phyloP scores from a whole-genome alignment of 2,888 invertebrate species.

The Rhopalosiphum nymphaeae region DNA sequence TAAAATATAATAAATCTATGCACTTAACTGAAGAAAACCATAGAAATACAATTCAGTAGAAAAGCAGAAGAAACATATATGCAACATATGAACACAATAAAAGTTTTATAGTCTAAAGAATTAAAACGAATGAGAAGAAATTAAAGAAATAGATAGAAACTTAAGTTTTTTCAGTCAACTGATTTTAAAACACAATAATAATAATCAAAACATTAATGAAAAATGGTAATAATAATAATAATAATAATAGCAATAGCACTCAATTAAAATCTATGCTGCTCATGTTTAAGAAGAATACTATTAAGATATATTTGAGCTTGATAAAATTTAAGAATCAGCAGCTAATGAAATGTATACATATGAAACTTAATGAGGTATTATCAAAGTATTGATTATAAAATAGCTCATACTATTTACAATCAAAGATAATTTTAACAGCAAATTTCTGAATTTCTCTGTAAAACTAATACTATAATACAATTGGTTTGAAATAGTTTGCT shows the following conservation, averaged over 20 bases:
- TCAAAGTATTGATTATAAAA: conserved; percentile 34
- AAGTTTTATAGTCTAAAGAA: background rate
- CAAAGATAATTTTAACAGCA: conserved; percentile 15
- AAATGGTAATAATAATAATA: background rate
- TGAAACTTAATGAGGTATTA: conserved; percentile 51
- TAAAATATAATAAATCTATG: conserved; percentile 30
- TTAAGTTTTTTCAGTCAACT: conserved; percentile 49
- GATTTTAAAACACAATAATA: conserved; percentile 35
- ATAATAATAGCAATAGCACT: conserved; percentile 22
- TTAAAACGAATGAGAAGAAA: conserved; percentile 4
- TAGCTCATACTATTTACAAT: background rate
- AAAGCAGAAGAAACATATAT: background rate
- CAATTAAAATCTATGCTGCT: conserved; percentile 17
- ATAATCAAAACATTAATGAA: background rate
- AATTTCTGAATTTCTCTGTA: conserved; percentile 19
- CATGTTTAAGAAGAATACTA: background rate
- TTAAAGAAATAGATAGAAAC: conserved; percentile 30
- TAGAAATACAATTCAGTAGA: background rate
- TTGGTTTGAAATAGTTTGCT: background rate
- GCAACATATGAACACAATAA: background rate
- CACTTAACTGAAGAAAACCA: conserved; percentile 21
- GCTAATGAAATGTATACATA: conserved; percentile 48
- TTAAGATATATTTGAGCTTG: conserved; percentile 44
- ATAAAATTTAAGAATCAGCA: conserved; percentile 29
- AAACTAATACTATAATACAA: background rate